Evolutionary conservation across 2,888 invertebrate genomes (phyloP).

Genomic region (Chloroclystis v-ata): DNA sequence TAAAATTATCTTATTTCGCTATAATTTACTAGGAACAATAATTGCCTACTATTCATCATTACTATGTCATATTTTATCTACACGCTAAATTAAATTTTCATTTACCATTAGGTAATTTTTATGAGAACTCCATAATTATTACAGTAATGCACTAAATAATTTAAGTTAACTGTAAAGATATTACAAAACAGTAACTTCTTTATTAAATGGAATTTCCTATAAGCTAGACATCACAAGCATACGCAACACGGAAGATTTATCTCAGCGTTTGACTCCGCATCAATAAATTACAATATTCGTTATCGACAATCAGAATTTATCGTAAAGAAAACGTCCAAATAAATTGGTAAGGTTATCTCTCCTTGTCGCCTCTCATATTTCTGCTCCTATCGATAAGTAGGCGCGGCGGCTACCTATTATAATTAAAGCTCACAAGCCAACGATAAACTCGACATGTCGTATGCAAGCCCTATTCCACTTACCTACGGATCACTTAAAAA

Average conservation of each 20-base stretch:
- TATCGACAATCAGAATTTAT: conserved; percentile 36
- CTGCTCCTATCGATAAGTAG: conserved; percentile 46
- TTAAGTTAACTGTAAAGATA: no score
- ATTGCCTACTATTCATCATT: no score
- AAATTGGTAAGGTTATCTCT: conserved; percentile 47
- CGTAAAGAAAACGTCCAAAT: conserved; percentile 44
- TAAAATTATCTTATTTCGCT: no score
- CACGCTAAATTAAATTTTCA: no score
- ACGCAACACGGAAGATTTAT: conserved; percentile 17
- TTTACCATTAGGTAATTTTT: no score
- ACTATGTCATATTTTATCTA: no score
- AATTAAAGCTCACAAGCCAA: conserved; percentile 52
- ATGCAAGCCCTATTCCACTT: conserved; percentile 7
- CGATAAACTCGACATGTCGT: conserved; percentile 50
- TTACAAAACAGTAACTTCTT: no score
- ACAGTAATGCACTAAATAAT: no score
- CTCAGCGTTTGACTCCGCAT: conserved; percentile 16
- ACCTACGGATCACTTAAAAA: neutral
- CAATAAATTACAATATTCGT: conserved; percentile 29
- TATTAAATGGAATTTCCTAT: neutral
- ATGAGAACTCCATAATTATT: no score
- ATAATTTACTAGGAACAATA: no score
- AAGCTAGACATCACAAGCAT: neutral
- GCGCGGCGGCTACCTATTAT: conserved; percentile 52
- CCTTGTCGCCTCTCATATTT: conserved; percentile 51